Percentiles rank a stretch among this genome's conserved stretches.
Evolutionary conservation across 2,113 vertebrate genomes (phyloP).

Genomic region (Phylloscopus whistleri): DNA sequence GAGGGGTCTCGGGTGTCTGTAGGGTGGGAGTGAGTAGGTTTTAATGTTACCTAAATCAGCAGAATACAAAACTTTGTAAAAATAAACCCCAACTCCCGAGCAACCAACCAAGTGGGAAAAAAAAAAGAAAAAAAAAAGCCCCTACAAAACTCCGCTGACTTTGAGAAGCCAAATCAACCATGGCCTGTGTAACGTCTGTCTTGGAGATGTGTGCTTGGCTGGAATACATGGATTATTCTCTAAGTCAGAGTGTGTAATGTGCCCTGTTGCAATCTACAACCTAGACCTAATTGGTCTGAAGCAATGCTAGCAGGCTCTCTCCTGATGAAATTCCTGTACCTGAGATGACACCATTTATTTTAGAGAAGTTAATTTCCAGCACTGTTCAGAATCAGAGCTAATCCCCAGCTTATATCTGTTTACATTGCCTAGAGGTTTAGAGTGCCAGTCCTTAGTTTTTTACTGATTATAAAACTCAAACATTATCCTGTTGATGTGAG

Average conservation of each 20-base stretch:
- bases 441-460: neutral
- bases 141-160: neutral
- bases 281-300: neutral
- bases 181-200: neutral
- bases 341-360: neutral
- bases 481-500: neutral
- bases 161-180: neutral
- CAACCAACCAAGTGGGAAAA: neutral
- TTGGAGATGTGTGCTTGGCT: neutral
- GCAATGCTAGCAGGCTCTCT: neutral
- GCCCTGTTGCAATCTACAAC: neutral
- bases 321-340: neutral
- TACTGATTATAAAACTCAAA: neutral
- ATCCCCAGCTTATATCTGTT: neutral
- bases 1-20: neutral
- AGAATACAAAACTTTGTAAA: neutral
- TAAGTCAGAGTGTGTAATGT: fast-evolving
- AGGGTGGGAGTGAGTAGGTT: neutral
- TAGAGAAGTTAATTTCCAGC: neutral
- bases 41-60: neutral
- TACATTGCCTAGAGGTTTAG: neutral
- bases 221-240: neutral
- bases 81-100: neutral
- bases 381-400: neutral
- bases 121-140: no score